Percentiles rank a stretch among this genome's conserved stretches.
Evolutionary conservation across 2,797 vertebrate species (phyloP).

Genomic region (Chiloscyllium punctatum): DNA sequence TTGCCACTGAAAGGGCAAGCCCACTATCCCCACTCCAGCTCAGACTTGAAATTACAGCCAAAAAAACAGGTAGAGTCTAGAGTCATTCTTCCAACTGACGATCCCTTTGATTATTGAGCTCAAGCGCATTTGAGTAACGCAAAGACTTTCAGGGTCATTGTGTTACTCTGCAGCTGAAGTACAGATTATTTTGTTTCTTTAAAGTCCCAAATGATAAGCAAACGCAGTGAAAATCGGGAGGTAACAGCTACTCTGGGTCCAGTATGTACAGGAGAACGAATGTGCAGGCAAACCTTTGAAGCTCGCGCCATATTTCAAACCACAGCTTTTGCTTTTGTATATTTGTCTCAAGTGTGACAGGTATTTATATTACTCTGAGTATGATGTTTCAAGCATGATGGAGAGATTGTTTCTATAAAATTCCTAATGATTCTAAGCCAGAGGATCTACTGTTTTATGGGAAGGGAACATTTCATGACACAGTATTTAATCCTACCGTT

Average conservation of each 20-base stretch:
- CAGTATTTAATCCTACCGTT: background rate
- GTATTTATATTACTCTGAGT: background rate
- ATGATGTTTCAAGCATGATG: background rate
- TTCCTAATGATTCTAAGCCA: background rate
- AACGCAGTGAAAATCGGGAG: background rate
- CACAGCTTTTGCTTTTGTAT: background rate
- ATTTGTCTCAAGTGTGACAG: background rate
- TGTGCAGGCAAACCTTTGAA: no score
- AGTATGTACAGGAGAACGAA: no score
- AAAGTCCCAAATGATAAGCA: background rate
- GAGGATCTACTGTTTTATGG: background rate
- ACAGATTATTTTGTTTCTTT: background rate
- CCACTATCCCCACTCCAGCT: background rate
- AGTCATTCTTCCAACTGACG: background rate
- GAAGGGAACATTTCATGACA: background rate
- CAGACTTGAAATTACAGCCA: background rate
- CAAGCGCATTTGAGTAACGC: background rate
- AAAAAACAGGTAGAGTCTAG: background rate
- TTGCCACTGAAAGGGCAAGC: background rate
- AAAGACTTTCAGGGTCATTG: background rate
- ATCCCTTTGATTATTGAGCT: no score
- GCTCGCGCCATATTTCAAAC: no score
- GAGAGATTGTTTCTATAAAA: background rate
- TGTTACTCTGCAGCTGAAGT: background rate
- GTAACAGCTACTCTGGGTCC: background rate